Base-by-base conservation (phyloP, 2,888 invertebrate genomes). In the Andrena praecox region DNA sequence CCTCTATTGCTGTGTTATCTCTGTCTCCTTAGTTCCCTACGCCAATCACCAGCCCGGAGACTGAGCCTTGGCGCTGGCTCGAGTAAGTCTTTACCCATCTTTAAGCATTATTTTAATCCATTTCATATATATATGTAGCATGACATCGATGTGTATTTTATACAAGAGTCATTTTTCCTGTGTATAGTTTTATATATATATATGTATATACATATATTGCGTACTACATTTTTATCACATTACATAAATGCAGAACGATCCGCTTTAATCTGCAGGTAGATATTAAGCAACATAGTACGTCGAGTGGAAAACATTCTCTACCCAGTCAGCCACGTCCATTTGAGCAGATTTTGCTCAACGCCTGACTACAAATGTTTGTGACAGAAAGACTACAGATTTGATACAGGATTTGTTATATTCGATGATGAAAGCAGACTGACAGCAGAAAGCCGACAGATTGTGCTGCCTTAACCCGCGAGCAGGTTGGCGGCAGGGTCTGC, bases 21-120 rank as follows among this genome's bases (percentile, higher is more conserved):
- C 91, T 93, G 91, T 94, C 92, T 95, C 94, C 95, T 95, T 96
- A 97, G 97, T 97, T 97, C 95, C 97, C 97, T 94, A 97, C 97
- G 96, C 97, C 97, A 94, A 96, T 96, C 96, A 97, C 97, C 95
- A 97, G 97, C 94, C 97, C 97, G 96, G 97, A 97, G 95, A 96
- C 96, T 94, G 97, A 97, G 96, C 97, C 97, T 94, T 97, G 97
- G 97, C 97, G 97, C 95, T 97, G 97, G 97, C 96, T 97, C 96
- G 96, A 96, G 96, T 97, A 97, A 96, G 96, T 97, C 94, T 91
- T 90, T 87, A 87, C 77, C 82, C 83, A 90, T 89, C 87, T 88
- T 90, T 90, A 90, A 89, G 89, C 90, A 88, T 88, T 91, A 87
- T 81, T 90, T 88, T 86, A 87, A 86, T 85, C 80, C 85, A 84